Base-by-base conservation (phyloP, 2,888 invertebrate genomes). In the Drosophila putrida region DNA sequence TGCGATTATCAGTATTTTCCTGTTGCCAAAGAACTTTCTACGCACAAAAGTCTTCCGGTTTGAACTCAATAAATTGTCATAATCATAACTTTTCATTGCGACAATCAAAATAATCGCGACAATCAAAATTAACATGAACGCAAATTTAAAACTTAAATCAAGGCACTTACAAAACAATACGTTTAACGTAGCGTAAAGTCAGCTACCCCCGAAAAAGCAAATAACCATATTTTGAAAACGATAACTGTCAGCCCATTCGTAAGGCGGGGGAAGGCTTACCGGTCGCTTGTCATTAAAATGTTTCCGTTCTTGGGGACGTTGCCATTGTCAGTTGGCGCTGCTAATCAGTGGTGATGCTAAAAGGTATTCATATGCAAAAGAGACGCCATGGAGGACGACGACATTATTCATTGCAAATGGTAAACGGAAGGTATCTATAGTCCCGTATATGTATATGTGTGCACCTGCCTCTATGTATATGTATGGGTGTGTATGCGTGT, bases 361-460 rank as follows among this genome's bases (percentile, higher is more conserved):
- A 84, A 75, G 74, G 89, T 75, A 86, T 89, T 86, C 85, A 86
- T 89, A 86, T 86, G 85, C 85, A 88, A 89, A 86, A 72, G 78
- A 89, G 77, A 60, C 35, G 66, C 54, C 20, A 58, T 51, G 62
- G 28, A 9, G 64, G 36, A 47, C 51, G 75, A 57, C 64, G 70
- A 71, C 84, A 87, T 83, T 88, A 83, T 83, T 83, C 87, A 83
- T 88, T 84, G 84, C 84, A 86, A 88, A 86, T 82, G 86, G 83
- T 66, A 77, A 83, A 78, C 89, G 83, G 83, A 83, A 88, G 76
- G 83, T 82, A 88, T 87, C 70, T 69, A 65, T 70, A 74, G 41
- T 33, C 61, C n/a, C 47, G 46, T 60, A 35, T 39, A 44, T 49
- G 33, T 33, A 43, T 28, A 15, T 41, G 10, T 49, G 38, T 5